phyloP scores from a whole-genome alignment of 2,113 vertebrate species.

The Oceanites oceanicus region DNA sequence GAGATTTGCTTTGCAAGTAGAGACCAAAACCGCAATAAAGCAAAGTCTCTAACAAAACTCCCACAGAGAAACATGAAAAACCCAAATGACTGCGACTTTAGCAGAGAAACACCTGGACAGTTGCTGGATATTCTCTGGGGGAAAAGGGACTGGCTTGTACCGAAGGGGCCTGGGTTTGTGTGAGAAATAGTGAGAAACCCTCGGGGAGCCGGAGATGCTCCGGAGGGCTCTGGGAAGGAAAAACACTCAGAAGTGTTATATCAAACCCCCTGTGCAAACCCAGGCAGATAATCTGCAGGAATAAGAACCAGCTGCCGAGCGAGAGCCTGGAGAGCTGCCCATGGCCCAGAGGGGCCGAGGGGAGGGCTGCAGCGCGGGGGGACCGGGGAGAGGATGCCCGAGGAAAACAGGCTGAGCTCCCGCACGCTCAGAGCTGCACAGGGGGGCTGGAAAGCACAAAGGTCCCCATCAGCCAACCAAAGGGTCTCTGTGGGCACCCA shows the following conservation, averaged over 20 bases:
- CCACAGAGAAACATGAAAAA: not conserved
- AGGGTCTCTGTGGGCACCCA: not conserved
- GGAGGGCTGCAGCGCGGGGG: not conserved
- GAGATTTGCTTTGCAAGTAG: not conserved
- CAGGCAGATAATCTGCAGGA: not conserved
- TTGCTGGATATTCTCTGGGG: not conserved
- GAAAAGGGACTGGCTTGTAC: not conserved
- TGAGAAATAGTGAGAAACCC: not conserved
- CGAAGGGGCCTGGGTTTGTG: not conserved
- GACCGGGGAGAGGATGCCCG: not conserved
- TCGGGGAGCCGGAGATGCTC: accelerated
- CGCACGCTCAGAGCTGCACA: not conserved
- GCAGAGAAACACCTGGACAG: not conserved
- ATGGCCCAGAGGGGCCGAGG: accelerated
- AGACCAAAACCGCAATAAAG: not conserved
- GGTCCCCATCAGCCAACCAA: not conserved
- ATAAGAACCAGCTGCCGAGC: not conserved
- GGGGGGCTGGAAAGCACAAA: not conserved
- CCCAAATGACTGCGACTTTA: not conserved
- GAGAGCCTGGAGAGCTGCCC: not conserved
- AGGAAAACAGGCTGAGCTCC: not conserved
- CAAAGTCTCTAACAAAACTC: not conserved
- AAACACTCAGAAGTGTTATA: not conserved
- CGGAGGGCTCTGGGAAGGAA: not conserved
- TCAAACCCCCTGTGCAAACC: not conserved